Evolutionary conservation across 2,113 vertebrate species (phyloP), one percentile per base, ranked within the genome.

Genomic region (Sisor rabdophorus): DNA sequence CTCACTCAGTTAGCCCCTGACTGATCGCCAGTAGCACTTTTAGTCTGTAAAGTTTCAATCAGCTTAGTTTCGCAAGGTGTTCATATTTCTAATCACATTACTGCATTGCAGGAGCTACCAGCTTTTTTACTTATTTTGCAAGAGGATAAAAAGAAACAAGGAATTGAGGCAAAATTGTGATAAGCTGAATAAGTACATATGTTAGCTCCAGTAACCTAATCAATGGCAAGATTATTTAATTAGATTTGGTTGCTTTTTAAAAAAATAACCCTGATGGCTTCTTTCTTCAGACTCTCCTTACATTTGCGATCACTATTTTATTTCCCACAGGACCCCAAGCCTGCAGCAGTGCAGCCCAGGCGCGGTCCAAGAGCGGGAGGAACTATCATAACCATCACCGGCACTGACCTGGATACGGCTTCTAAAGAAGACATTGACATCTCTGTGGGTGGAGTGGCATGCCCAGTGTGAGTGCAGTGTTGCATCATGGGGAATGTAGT

Each of bases 351-450:
- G 87, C 80, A 44, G 24, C 96, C 96, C 0, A 58, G 40, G 11
- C 87, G 85, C 77, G 95, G 95, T n/a, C 94, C 93, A 0, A 93
- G 91, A 83, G 95, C 93, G 0, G 96, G 96, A 0, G 96, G 96
- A 58, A 98, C 95, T 2, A 86, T 85, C 2, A 89, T 98, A 79
- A 96, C 93, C 63, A 95, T 98, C 85, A 88, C 8, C 1, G 96
- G 96, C 30, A 63, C 0, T 3, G 78, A 92, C 81, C 80, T 98
- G 79, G 86, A 94, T 80, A 96, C 94, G 0, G 95, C 94, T 80
- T 97, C 94, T 53, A 88, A 87, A 64, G 91, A 93, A 19, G 96
- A 98, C 16, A 87, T 97, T 73, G 85, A 80, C 6, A 92, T 97
- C 86, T 85, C 82, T 52, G 86, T 95, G 0, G 91, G 82, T 16